phyloP scores from a whole-genome alignment of 2,888 invertebrate genomes.

The Rapana venosa region DNA sequence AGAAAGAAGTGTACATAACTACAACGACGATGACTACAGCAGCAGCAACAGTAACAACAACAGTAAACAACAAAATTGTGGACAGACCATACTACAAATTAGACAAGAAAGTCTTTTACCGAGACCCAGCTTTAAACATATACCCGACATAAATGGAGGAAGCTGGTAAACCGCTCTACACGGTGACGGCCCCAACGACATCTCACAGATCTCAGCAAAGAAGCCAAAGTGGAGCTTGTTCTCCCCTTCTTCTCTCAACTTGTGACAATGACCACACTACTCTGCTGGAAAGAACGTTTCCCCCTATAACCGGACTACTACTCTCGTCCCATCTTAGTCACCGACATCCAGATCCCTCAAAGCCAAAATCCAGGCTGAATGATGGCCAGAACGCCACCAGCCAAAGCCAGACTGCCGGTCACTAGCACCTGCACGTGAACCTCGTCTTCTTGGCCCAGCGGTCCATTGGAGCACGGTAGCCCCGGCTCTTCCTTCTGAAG shows the following conservation, averaged over 20 bases:
- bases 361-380: conserved; percentile 56
- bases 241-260: no score
- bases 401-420: conserved; percentile 91
- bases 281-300: neutral
- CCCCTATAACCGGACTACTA: no score
- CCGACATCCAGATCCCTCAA: neutral
- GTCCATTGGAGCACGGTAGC: neutral
- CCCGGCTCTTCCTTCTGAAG: neutral
- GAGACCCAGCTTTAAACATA: no score
- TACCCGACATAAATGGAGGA: no score
- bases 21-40: no score
- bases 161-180: no score
- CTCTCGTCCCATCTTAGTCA: neutral
- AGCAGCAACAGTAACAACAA: neutral
- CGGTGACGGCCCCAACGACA: no score
- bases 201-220: no score
- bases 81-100: neutral
- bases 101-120: neutral
- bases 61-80: neutral
- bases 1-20: no score
- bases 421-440: conserved; percentile 84
- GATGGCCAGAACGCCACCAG: conserved; percentile 85
- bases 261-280: neutral
- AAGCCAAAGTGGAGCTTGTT: neutral
- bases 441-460: conserved; percentile 78